Evolutionary conservation across 2,888 invertebrate species (phyloP), one percentile per base, ranked within the genome.

Genomic region (Tolmerus cingulatus): DNA sequence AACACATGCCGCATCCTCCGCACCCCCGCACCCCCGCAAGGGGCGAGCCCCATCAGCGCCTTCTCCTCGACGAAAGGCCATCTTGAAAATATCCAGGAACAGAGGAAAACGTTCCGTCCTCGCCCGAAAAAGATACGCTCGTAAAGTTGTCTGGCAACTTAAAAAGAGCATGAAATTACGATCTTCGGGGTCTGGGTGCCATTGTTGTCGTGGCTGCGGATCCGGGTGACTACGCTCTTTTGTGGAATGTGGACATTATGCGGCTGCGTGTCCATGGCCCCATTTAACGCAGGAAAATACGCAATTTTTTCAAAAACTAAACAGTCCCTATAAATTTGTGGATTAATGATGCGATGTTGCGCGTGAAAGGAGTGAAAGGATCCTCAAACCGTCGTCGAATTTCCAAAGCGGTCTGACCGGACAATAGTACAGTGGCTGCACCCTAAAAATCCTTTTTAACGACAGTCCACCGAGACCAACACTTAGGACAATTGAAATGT

Each of bases 141-240:
- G 88, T 90, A 90, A 90, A 90, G 88, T 89, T 90, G 90, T 90
- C 90, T 90, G 90, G 90, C 88, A 90, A 89, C 89, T 89, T 89
- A 88, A 90, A 90, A 89, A 89, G 88, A 88, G 87, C 87, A 88
- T 82, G 74, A 86, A 88, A 87, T 87, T 84, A 88, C 88, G 46
- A 85, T 86, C 74, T 87, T 57, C 86, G 55, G 43, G 76, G 34
- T 82, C 74, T 30, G n/a, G n/a, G 14, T 12, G 14, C 81, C 34
- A 74, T 87, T 81, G 87, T 87, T 82, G n/a, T 23, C 30, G 34
- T 34, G 27, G 37, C 34, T 87, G 40, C 55, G 27, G 57, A 30
- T 76, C 74, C n/a, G 8, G 34, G n/a, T 8, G 78, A 51, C 37
- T 66, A 9, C 82, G 8, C 74, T 78, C 77, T 88, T 46, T 87